These are phyloP conservation scores for Doryteuthis pealeii DNA, from an alignment of 1,140 invertebrate species.

Conservation along the genomic window DNA sequence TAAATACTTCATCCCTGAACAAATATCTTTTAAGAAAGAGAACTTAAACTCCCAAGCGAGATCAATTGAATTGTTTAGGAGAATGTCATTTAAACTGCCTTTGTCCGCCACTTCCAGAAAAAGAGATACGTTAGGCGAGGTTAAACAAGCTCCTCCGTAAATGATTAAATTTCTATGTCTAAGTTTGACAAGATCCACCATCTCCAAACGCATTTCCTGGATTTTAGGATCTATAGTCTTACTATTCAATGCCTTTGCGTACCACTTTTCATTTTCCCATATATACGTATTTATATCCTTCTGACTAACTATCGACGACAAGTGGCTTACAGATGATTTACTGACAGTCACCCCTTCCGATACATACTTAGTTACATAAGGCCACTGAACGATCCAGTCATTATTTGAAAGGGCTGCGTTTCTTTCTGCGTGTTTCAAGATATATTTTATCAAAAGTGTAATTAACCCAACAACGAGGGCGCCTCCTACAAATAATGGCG, in stretches of 20 bases:
- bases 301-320: too few species aligned
- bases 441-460: too few species aligned
- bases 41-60: slow-evolving; percentile 41
- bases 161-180: neutral
- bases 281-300: too few species aligned
- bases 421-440: too few species aligned
- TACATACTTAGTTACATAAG: too few species aligned
- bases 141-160: neutral
- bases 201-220: neutral
- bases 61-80: slow-evolving; percentile 27
- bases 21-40: slow-evolving; percentile 47
- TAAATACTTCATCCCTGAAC: slow-evolving; percentile 83
- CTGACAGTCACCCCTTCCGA: too few species aligned
- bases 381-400: too few species aligned
- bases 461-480: neutral
- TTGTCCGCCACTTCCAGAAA: neutral
- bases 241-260: neutral
- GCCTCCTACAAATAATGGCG: neutral
- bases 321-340: too few species aligned
- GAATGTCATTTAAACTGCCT: slow-evolving; percentile 34
- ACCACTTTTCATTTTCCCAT: neutral
- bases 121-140: neutral
- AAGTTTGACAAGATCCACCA: neutral
- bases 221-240: neutral
- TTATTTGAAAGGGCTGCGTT: too few species aligned